Percentiles rank a stretch among this genome's conserved stretches.
Evolutionary conservation across 2,888 invertebrate genomes (phyloP).

Genomic region (Pyrrhosoma nymphula): DNA sequence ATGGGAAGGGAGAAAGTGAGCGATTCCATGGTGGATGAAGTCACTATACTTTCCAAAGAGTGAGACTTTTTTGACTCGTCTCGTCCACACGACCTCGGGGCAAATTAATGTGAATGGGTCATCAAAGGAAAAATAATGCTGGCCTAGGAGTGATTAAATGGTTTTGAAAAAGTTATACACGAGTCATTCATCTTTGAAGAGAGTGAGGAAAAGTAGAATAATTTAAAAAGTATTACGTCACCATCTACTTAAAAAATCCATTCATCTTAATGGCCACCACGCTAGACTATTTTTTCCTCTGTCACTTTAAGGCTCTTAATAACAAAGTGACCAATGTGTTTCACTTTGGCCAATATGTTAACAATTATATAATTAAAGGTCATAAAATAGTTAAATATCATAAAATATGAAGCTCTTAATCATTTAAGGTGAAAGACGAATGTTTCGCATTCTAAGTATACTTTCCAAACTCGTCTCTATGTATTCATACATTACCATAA

Average conservation of each 20-base stretch:
- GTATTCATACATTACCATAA: no score
- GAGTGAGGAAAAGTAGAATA: neutral
- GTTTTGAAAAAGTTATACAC: neutral
- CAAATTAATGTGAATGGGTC: neutral
- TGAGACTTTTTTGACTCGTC: neutral
- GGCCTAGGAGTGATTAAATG: neutral
- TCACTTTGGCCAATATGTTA: no score
- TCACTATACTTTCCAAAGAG: neutral
- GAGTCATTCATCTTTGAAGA: neutral
- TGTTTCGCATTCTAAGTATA: no score
- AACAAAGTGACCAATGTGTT: no score
- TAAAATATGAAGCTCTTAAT: no score
- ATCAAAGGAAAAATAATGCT: neutral
- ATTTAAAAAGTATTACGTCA: neutral
- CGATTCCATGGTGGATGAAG: neutral
- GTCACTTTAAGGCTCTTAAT: no score
- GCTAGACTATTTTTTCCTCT: no score
- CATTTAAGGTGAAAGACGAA: no score
- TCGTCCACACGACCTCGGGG: neutral
- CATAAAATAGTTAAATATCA: no score
- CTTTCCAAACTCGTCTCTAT: no score
- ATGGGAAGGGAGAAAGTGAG: neutral
- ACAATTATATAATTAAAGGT: no score
- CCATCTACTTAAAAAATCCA: neutral
- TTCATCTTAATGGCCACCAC: no score